phyloP scores from a whole-genome alignment of 2,113 vertebrate species.

The Xiphophorus maculatus region DNA sequence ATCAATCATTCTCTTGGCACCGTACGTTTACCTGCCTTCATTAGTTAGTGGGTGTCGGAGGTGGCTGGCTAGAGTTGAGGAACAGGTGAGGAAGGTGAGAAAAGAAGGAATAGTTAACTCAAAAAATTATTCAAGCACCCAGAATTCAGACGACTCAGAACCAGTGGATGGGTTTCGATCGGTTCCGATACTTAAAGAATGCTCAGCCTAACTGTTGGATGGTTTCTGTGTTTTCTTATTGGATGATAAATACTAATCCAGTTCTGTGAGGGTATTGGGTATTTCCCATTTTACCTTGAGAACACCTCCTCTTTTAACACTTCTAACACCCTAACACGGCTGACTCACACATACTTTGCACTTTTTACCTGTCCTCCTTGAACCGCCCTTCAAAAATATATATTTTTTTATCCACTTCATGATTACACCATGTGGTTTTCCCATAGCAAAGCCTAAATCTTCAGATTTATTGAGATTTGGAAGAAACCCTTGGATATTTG shows the following conservation, averaged over 20 bases:
- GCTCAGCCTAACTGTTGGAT: background rate
- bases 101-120: constrained; percentile 49
- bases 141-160: constrained; percentile 61
- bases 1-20: too few relatives aligned
- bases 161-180: constrained; percentile 68
- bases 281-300: background rate
- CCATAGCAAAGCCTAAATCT: background rate
- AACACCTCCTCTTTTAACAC: background rate
- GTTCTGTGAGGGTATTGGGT: background rate
- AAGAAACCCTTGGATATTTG: background rate
- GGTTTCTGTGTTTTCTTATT: background rate
- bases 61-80: constrained; percentile 15
- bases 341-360: background rate
- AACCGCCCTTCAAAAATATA: background rate
- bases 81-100: constrained; percentile 37
- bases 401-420: background rate
- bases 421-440: background rate
- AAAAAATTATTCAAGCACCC: constrained; percentile 49
- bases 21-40: too few relatives aligned
- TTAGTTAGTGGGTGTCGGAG: constrained; percentile 57
- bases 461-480: background rate
- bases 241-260: background rate
- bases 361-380: background rate
- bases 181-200: constrained; percentile 33
- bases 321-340: background rate